Evolutionary conservation across 1,140 invertebrate genomes (phyloP), one percentile per base, ranked within the genome.

Genomic region (Rhopalosiphum padi): DNA sequence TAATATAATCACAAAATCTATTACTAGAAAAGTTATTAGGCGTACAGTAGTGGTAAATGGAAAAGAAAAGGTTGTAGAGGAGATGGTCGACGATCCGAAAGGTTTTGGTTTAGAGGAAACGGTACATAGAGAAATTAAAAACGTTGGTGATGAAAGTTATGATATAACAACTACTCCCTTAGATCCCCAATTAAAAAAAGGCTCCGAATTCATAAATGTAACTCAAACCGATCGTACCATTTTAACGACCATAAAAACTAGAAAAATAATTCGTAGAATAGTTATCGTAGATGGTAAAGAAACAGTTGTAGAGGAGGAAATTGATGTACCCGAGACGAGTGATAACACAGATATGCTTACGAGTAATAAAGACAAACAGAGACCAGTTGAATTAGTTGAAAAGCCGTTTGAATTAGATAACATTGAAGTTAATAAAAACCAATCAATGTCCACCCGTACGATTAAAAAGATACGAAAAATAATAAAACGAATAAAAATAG

Each of bases 391-490:
- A 55, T 25, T 89, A 22, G 7, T 9, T 9, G n/a, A 35, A 25
- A 25, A 22, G 25, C 87, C 48, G 4, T 2, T 11, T 23, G 51
- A 37, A 22, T 0, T 23, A 11, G 18, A 85, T 9, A 46, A 48
- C 25, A 6, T 48, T 4, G 2, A 43, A 9, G 23, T 46, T 5
- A 11, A 46, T 30, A 30, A 86, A 48, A n/a, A 2, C 11, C 22
- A 43, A 23, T 9, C 83, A 21, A 37, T 30, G n/a, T 48, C 43
- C 0, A n/a, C 43, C 3, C 83, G 37, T 43, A 87, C 43, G 4
- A 48, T 87, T n/a, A 88, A 35, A 51, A 88, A 35, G 23, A n/a
- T 88, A 53, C 86, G 46, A 8, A 88, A 88, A 53, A 88, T 88
- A 8, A 88, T 51, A 22, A 88, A 48, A n/a, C 25, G 8, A 0